These are phyloP conservation scores for Ibycter americanus DNA, from an alignment of 2,797 vertebrate genomes.

Conservation along the genomic window DNA sequence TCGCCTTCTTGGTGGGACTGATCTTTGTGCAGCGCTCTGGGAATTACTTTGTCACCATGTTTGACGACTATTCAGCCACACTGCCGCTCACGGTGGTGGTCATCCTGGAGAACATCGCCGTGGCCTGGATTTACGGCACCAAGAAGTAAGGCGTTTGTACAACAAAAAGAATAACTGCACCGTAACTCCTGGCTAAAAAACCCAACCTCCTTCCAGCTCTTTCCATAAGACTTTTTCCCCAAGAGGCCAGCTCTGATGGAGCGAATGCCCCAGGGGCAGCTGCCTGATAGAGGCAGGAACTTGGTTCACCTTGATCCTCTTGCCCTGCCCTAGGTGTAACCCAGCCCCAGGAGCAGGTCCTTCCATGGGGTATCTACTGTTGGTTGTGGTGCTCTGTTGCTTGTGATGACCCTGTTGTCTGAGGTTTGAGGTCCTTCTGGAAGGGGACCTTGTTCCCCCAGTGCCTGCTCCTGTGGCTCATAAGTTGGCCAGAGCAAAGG, in stretches of 20 bases:
- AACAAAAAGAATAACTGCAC: not conserved
- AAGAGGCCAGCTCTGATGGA: not conserved
- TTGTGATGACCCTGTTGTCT: not conserved
- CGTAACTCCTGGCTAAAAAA: not conserved
- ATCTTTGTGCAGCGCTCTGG: slow-evolving; percentile 95
- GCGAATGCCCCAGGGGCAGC: not conserved
- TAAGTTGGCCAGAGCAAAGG: not conserved
- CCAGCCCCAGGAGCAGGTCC: not conserved
- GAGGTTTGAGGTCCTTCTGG: not conserved
- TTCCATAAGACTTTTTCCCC: not conserved
- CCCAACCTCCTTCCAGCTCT: not conserved
- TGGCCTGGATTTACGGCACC: slow-evolving; percentile 94
- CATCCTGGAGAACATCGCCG: slow-evolving; percentile 92
- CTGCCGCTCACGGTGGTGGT: slow-evolving; percentile 92
- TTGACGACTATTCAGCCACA: slow-evolving; percentile 94
- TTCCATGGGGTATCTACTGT: not conserved
- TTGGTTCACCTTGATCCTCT: not conserved
- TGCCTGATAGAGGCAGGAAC: not conserved
- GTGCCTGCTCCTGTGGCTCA: not conserved
- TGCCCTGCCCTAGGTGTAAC: not conserved
- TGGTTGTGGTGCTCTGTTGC: not conserved
- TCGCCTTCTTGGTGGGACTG: slow-evolving; percentile 90
- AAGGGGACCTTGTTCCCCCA: not conserved
- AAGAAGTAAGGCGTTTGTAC: slow-evolving; percentile 83
- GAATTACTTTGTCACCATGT: slow-evolving; percentile 97